Percentiles rank a stretch among this genome's conserved stretches.
These are phyloP conservation scores for Cataglyphis livida DNA, from an alignment of 2,888 invertebrate genomes.

Conservation along the genomic window DNA sequence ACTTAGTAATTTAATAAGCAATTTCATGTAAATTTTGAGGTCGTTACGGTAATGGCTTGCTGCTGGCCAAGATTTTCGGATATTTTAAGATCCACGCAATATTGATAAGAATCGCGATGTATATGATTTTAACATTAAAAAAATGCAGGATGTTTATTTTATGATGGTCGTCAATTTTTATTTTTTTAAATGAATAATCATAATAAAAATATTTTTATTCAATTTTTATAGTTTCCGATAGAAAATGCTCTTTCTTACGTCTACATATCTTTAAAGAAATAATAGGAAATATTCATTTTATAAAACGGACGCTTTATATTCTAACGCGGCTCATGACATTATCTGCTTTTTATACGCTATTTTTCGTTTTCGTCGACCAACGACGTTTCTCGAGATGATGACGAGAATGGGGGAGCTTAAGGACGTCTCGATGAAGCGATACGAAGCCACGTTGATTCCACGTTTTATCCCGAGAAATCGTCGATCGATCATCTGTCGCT, in stretches of 20 bases:
- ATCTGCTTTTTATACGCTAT: slow-evolving; percentile 16
- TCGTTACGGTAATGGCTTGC: slow-evolving; percentile 76
- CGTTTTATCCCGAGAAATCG: slow-evolving; percentile 83
- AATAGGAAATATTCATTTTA: background rate
- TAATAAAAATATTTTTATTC: background rate
- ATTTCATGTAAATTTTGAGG: slow-evolving; percentile 83
- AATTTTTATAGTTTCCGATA: background rate
- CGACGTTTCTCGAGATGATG: slow-evolving; percentile 19
- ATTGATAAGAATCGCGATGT: slow-evolving; percentile 25
- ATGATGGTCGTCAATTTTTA: background rate
- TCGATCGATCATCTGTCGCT: slow-evolving; percentile 79
- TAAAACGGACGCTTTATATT: background rate
- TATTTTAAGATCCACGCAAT: slow-evolving; percentile 48
- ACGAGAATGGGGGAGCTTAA: slow-evolving; percentile 20
- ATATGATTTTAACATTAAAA: background rate
- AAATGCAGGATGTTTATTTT: background rate
- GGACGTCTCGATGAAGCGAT: slow-evolving; percentile 28
- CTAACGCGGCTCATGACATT: background rate
- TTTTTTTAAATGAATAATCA: background rate
- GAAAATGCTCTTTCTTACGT: background rate
- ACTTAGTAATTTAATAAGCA: slow-evolving; percentile 84
- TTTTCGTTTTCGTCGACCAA: slow-evolving; percentile 6
- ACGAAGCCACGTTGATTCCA: slow-evolving; percentile 81
- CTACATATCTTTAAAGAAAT: background rate
- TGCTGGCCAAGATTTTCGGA: slow-evolving; percentile 60